Conservation (phyloP, 1,140 invertebrate species). For the Scaptomyza hsui region DNA sequence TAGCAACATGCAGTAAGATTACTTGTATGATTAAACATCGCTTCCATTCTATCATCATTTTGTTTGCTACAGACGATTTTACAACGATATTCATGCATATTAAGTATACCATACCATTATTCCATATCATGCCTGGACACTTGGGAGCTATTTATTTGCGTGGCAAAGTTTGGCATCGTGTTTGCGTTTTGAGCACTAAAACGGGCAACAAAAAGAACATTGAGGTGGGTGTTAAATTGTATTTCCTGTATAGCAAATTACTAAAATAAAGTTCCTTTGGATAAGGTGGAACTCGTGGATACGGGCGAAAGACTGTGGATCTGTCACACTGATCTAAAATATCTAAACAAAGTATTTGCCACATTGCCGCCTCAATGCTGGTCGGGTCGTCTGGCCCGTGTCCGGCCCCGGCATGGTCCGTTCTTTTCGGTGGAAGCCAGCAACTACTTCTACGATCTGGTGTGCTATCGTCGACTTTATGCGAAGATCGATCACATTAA, state of each 20-base stretch:
- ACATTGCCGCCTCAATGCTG: constrained; percentile 49
- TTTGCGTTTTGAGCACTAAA: constrained; percentile 39
- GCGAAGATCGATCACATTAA: constrained; percentile 45
- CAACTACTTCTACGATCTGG: constrained; percentile 40
- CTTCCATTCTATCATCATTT: neutral
- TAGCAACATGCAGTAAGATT: constrained; percentile 63
- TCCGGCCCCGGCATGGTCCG: constrained; percentile 36
- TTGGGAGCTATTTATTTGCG: constrained; percentile 48
- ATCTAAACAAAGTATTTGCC: constrained; percentile 55
- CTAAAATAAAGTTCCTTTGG: neutral
- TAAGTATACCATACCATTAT: constrained; percentile 48
- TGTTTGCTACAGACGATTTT: constrained; percentile 31
- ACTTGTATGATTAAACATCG: neutral
- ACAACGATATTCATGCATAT: constrained; percentile 2
- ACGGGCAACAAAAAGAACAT: constrained; percentile 21
- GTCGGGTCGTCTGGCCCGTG: constrained; percentile 41
- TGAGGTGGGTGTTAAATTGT: constrained; percentile 14
- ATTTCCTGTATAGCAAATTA: neutral
- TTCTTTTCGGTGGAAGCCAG: constrained; percentile 46
- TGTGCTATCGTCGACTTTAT: constrained; percentile 43
- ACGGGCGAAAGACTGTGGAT: constrained; percentile 57
- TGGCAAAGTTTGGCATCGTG: constrained; percentile 59
- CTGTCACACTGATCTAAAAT: constrained; percentile 43
- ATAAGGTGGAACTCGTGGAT: constrained; percentile 65
- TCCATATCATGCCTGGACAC: constrained; percentile 55